Evolutionary conservation across 2,113 vertebrate genomes (phyloP).

Genomic region (Pipa parva): DNA sequence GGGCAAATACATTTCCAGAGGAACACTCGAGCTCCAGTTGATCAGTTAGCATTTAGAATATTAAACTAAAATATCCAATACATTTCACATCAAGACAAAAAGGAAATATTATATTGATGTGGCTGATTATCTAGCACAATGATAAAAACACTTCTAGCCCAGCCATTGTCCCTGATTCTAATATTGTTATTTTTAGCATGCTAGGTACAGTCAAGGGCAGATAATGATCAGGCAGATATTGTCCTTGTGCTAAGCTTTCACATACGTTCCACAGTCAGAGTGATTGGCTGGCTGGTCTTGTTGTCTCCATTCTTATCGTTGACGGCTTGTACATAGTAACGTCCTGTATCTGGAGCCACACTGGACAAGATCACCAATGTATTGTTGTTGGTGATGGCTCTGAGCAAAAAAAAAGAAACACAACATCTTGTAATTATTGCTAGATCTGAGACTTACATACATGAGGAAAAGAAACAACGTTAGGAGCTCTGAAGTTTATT

Average conservation of each 20-base stretch:
- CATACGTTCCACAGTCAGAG: conserved; percentile 87
- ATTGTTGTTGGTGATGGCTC: conserved; percentile 95
- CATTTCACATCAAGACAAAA: too few species aligned
- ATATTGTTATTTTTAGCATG: background rate
- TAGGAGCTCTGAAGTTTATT: too few species aligned
- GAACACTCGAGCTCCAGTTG: too few species aligned
- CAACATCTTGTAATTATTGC: background rate
- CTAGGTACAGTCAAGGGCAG: background rate
- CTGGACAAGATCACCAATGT: conserved; percentile 93
- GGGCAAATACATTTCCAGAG: too few species aligned
- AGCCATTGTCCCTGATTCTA: background rate
- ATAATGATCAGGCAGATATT: background rate
- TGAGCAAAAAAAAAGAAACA: conserved; percentile 42
- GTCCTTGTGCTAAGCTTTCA: conserved; percentile 25
- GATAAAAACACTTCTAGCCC: background rate
- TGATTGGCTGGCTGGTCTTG: conserved; percentile 96
- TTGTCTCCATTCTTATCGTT: conserved; percentile 98
- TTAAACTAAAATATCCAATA: too few species aligned
- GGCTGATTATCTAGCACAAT: background rate
- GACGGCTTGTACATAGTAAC: conserved; percentile 94
- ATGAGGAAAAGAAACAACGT: background rate
- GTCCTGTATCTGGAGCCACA: conserved; percentile 87
- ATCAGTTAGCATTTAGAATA: too few species aligned
- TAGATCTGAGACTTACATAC: background rate
- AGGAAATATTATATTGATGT: too few species aligned